Conservation (phyloP, 2,113 vertebrate genomes). For the Siphamia tubifer region DNA sequence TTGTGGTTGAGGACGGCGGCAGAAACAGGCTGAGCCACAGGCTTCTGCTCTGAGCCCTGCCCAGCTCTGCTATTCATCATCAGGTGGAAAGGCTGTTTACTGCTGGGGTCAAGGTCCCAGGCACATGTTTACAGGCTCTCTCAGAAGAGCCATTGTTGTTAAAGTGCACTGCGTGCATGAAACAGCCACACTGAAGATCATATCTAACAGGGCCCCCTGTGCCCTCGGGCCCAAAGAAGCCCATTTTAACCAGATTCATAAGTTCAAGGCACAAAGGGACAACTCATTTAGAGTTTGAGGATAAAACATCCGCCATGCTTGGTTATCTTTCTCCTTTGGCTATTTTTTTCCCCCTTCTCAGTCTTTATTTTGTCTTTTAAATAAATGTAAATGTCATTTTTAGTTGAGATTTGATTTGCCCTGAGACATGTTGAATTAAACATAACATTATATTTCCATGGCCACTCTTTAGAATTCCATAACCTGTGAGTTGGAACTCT, state of each 20-base stretch:
- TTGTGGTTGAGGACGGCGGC: background rate
- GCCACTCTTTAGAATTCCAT: slow-evolving; percentile 27
- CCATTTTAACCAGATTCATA: slow-evolving; percentile 49
- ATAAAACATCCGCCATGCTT: slow-evolving; percentile 11
- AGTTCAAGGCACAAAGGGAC: slow-evolving; percentile 31
- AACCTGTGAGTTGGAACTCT: slow-evolving; percentile 47
- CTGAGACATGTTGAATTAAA: slow-evolving; percentile 48
- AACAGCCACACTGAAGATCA: slow-evolving; percentile 54
- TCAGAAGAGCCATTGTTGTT: slow-evolving; percentile 77
- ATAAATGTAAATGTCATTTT: slow-evolving; percentile 43
- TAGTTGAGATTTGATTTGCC: slow-evolving; percentile 7
- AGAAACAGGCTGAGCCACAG: background rate
- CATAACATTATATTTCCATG: slow-evolving; percentile 25
- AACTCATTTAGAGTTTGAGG: slow-evolving; percentile 33
- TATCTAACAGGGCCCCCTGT: slow-evolving; percentile 56
- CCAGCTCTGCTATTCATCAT: slow-evolving; percentile 75
- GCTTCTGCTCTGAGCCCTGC: background rate
- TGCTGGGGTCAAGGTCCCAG: slow-evolving; percentile 79
- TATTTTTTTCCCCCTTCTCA: background rate
- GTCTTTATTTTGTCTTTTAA: slow-evolving; percentile 3
- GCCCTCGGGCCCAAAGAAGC: slow-evolving; percentile 29
- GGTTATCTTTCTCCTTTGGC: slow-evolving; percentile 35
- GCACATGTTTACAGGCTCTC: slow-evolving; percentile 75
- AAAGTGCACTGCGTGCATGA: slow-evolving; percentile 56
- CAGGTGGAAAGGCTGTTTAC: slow-evolving; percentile 77